phyloP scores from a whole-genome alignment of 2,797 vertebrate genomes.

The Nannoperca obscura region DNA sequence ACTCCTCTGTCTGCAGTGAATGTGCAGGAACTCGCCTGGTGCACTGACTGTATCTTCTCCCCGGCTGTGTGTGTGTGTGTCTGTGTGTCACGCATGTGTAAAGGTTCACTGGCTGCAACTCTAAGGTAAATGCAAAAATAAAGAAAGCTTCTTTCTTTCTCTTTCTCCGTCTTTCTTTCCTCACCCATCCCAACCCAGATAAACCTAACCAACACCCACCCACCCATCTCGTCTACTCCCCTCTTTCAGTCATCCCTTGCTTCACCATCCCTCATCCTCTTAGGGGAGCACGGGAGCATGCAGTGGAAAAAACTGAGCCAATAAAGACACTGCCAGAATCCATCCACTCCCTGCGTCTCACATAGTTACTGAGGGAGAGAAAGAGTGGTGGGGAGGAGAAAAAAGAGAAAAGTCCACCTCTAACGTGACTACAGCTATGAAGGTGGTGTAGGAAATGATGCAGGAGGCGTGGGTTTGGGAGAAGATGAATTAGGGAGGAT shows the following conservation, averaged over 20 bases:
- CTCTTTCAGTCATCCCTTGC: slow-evolving; percentile 58
- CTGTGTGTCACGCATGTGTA: slow-evolving; percentile 37
- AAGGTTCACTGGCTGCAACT: slow-evolving; percentile 59
- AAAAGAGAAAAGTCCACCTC: slow-evolving; percentile 18
- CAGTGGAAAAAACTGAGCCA: slow-evolving; percentile 85
- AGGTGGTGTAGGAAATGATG: slow-evolving; percentile 13
- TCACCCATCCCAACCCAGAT: slow-evolving; percentile 15
- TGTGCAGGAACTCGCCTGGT: slow-evolving; percentile 34
- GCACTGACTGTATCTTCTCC: slow-evolving; percentile 38
- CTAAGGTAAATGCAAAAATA: slow-evolving; percentile 36
- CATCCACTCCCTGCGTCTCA: slow-evolving; percentile 73
- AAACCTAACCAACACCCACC: slow-evolving; percentile 33
- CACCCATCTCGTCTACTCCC: slow-evolving; percentile 37
- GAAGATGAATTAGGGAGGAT: slow-evolving; percentile 49
- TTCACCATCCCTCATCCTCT: slow-evolving; percentile 82
- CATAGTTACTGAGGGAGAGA: slow-evolving; percentile 71
- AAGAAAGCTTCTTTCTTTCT: slow-evolving; percentile 15
- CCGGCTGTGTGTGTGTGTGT: slow-evolving; percentile 16
- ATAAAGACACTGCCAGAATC: slow-evolving; percentile 85
- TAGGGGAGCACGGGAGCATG: slow-evolving; percentile 80
- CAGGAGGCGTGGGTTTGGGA: slow-evolving; percentile 6
- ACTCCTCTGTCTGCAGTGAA: slow-evolving; percentile 52
- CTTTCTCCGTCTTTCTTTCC: slow-evolving; percentile 13
- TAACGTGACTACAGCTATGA: slow-evolving; percentile 1
- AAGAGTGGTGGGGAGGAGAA: slow-evolving; percentile 28